Conservation (phyloP, 1,140 invertebrate species). For the Bombus huntii region DNA sequence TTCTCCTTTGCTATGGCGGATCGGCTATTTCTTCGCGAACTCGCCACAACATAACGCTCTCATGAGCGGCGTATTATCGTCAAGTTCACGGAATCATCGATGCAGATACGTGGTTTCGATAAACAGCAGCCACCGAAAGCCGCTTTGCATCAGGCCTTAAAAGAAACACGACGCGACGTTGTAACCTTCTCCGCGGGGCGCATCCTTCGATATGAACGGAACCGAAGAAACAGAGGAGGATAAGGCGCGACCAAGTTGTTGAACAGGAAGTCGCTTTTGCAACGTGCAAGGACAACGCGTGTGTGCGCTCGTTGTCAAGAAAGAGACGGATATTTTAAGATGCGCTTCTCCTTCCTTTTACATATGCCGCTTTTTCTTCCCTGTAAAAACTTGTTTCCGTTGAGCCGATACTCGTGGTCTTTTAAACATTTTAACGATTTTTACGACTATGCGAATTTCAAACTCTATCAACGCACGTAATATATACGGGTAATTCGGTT, state of each 20-base stretch:
- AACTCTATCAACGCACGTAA: no score
- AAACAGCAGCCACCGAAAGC: constrained; percentile 38
- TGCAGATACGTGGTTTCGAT: constrained; percentile 9
- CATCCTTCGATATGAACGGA: background rate
- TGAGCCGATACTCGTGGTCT: no score
- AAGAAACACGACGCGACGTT: background rate
- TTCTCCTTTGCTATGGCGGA: background rate
- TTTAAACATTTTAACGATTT: no score
- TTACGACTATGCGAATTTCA: no score
- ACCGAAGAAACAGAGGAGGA: constrained; percentile 18
- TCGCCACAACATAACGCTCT: background rate
- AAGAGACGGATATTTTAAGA: background rate
- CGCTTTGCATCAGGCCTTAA: constrained; percentile 23
- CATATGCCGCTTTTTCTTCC: background rate
- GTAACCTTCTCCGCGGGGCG: constrained; percentile 25
- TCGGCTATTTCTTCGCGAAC: background rate
- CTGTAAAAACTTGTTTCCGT: background rate
- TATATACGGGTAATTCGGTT: no score
- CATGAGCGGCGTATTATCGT: background rate
- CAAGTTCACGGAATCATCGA: constrained; percentile 26
- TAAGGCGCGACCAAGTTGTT: constrained; percentile 33
- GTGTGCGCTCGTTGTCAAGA: background rate
- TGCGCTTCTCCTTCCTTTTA: no score
- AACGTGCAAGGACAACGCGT: constrained; percentile 9
- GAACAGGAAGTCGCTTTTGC: constrained; percentile 57